A percentile compares a stretch with the other conserved stretches of the same genome.
phyloP scores from a whole-genome alignment of 2,797 vertebrate species.

The Semotilus atromaculatus region DNA sequence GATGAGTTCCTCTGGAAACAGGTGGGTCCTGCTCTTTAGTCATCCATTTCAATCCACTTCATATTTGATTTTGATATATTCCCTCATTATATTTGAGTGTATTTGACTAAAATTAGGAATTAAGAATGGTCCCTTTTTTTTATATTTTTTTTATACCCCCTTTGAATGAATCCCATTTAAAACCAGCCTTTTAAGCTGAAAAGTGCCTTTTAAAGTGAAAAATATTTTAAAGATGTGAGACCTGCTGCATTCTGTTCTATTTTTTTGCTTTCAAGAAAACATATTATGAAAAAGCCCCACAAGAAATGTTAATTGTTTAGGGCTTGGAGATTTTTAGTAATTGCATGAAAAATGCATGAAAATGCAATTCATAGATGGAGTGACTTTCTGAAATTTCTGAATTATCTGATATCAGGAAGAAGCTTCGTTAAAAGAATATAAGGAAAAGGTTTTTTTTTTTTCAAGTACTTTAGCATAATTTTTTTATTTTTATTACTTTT shows the following conservation, averaged over 20 bases:
- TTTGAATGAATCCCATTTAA: not conserved
- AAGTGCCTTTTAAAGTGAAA: not conserved
- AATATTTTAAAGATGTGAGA: not conserved
- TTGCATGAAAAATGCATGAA: not conserved
- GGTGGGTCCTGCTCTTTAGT: slow-evolving; percentile 72
- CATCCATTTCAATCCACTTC: not conserved
- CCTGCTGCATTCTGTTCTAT: not conserved
- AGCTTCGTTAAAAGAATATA: not conserved
- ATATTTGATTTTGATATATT: not conserved
- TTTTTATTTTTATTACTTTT: not conserved
- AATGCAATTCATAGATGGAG: not conserved
- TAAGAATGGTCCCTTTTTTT: not conserved
- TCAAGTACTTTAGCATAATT: not conserved
- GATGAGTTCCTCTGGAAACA: slow-evolving; percentile 93
- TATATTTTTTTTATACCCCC: no score
- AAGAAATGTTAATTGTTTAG: not conserved
- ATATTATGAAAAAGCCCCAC: not conserved
- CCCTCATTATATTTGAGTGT: not conserved
- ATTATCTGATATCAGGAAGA: not conserved
- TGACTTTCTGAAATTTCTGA: not conserved
- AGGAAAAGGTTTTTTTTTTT: not conserved
- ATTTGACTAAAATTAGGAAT: not conserved
- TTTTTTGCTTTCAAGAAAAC: not conserved
- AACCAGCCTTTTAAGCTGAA: no score
- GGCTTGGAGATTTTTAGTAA: not conserved